Base-by-base conservation (phyloP, 2,888 invertebrate genomes). In the Tanaodytes sp. region DNA sequence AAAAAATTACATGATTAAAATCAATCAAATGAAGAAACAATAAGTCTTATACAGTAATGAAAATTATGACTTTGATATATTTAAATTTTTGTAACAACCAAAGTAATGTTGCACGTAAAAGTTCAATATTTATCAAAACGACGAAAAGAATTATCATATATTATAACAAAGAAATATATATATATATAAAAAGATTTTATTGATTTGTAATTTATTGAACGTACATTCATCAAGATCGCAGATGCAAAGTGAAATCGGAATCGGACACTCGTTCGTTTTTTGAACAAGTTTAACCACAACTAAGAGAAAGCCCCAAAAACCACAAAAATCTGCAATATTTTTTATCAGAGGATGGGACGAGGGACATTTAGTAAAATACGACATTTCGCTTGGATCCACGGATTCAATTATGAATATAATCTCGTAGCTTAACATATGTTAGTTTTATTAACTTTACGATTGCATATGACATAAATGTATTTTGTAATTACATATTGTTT, bases 331-430 rank as follows among this genome's bases (percentile, higher is more conserved):
- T 80, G 81, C 82, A 82, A 82, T 84, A 83, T 82, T 84, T 84
- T 84, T 84, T 82, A 82, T 78, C 82, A 80, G 81, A 83, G 79
- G 81, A 83, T 83, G 82, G 78, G 75, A 80, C 80, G 77, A 79
- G 80, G 80, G 79, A 80, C 76, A 77, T 79, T 80, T 73, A 73
- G 79, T 31, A 46, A 70, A 74, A 54, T 69, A 74, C 57, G 61
- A 75, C 64, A 74, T 75, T 75, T 76, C 76, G 76, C 72, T 71
- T 71, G 72, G 64, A 79, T 75, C 65, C 69, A 71, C 74, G 76
- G 73, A 76, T 76, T 75, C 75, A 72, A 73, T 76, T 75, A 74
- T 76, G 62, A 76, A 74, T 71, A 70, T 71, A 71, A 67, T 66
- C 65, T 52, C 40, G 59, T 73, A 69, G 68, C 71, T 71, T 71